phyloP scores from a whole-genome alignment of 2,888 invertebrate genomes.

The Muscina levida region DNA sequence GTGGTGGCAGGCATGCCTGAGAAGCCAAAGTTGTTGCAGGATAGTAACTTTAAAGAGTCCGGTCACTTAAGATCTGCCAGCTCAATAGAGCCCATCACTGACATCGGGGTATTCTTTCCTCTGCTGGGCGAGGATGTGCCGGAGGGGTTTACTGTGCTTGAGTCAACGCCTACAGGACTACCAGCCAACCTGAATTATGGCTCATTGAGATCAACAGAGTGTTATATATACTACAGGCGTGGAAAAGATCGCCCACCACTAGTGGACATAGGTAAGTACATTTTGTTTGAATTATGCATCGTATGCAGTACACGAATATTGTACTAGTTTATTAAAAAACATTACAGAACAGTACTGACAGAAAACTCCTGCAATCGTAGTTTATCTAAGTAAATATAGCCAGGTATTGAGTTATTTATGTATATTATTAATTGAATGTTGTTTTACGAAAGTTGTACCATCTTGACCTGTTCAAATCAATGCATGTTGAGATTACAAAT shows the following conservation, averaged over 20 bases:
- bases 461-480: too few relatives aligned
- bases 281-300: too few relatives aligned
- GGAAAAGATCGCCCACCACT: conserved; percentile 97
- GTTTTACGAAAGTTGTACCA: too few relatives aligned
- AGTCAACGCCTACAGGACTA: conserved; percentile 91
- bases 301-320: too few relatives aligned
- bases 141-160: conserved; percentile 85
- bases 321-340: too few relatives aligned
- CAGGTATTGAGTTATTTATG: too few relatives aligned
- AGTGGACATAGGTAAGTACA: conserved; percentile 93
- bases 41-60: conserved; percentile 86
- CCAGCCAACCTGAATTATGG: conserved; percentile 98
- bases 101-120: conserved; percentile 95
- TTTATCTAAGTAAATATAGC: too few relatives aligned
- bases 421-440: too few relatives aligned
- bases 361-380: too few relatives aligned
- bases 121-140: conserved; percentile 92
- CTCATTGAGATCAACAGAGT: conserved; percentile 94
- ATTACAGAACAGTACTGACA: too few relatives aligned
- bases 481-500: too few relatives aligned
- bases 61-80: conserved; percentile 90
- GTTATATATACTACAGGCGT: conserved; percentile 94
- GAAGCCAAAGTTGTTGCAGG: conserved; percentile 87
- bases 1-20: conserved; percentile 97
- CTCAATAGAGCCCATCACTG: conserved; percentile 95